Evolutionary conservation across 2,797 vertebrate genomes (phyloP), one percentile per base, ranked within the genome.

Genomic region (Chloroceryle inda): DNA sequence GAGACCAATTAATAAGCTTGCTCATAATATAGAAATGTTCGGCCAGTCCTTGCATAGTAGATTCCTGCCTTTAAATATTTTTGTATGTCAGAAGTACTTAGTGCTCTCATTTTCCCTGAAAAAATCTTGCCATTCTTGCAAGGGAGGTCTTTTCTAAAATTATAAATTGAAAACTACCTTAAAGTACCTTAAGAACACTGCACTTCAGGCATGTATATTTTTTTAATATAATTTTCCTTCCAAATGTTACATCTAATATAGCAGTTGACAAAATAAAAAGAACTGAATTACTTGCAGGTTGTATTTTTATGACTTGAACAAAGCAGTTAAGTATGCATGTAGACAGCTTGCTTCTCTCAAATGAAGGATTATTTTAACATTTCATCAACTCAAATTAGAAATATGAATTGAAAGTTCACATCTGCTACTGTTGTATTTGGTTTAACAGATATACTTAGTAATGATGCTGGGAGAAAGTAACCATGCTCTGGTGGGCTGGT

Each of bases 191-290:
- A 37, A 75, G 26, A 89, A 38, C 0, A 0, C 75, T 74, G 45
- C 72, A 44, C 55, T 91, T 91, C 67, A 86, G 2, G 86, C 35
- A 35, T 77, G 64, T 80, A 71, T 37, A 47, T 52, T 69, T 90
- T 83, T 94, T 80, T 19, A 44, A 69, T 82, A 69, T 11, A 4
- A 21, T 66, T 89, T 89, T 85, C 42, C 47, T 74, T 87, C 31
- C 19, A 40, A 95, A 42, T 88, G n/a, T 75, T 58, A 21, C 61
- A 64, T 47, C 56, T 42, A 72, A 71, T 79, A 77, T 6, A 83
- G 45, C 45, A 85, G 53, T 62, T 91, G 45, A 66, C 75, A 85
- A 89, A 93, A 84, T 83, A 82, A 93, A 83, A 90, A 88, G 40
- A 71, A 72, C n/a, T 91, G 40, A 85, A 66, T 56, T 91, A 63